Evolutionary conservation across 2,797 vertebrate species (phyloP).

Genomic region (Streptopelia turtur): DNA sequence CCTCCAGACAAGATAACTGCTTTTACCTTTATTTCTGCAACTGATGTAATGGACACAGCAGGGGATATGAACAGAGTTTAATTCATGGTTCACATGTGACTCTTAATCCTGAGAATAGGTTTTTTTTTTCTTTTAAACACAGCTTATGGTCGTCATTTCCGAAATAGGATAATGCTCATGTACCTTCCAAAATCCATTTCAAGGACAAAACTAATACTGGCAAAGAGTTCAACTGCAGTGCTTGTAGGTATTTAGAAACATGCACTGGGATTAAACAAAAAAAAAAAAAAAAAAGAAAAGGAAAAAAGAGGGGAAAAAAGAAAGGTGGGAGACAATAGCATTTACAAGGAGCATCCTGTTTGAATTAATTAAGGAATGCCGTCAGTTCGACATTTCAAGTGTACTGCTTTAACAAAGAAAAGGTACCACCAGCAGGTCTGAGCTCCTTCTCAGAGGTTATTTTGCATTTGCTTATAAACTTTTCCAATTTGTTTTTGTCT

Average conservation of each 20-base stretch:
- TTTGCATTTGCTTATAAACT: neutral
- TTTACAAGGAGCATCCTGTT: neutral
- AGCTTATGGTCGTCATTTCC: constrained; percentile 37
- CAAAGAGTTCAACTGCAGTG: constrained; percentile 5
- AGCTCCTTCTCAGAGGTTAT: neutral
- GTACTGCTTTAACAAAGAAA: neutral
- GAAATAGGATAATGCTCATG: constrained; percentile 11
- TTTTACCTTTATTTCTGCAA: neutral
- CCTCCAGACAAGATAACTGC: neutral
- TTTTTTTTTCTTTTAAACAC: neutral
- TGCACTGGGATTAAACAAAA: too few relatives aligned
- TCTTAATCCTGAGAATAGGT: neutral
- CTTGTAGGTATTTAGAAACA: neutral
- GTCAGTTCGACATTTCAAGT: neutral
- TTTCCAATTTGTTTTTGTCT: neutral
- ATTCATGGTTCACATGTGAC: neutral
- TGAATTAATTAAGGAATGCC: neutral
- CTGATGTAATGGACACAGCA: neutral
- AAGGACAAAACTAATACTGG: constrained; percentile 49
- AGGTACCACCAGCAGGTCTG: neutral
- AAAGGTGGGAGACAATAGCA: neutral
- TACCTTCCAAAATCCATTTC: constrained; percentile 31
- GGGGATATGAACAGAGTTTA: neutral
- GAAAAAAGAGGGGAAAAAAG: too few relatives aligned
- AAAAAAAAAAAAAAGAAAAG: too few relatives aligned